Conservation (phyloP, 2,888 invertebrate genomes). For the Acanthacorydalis orientalis region DNA sequence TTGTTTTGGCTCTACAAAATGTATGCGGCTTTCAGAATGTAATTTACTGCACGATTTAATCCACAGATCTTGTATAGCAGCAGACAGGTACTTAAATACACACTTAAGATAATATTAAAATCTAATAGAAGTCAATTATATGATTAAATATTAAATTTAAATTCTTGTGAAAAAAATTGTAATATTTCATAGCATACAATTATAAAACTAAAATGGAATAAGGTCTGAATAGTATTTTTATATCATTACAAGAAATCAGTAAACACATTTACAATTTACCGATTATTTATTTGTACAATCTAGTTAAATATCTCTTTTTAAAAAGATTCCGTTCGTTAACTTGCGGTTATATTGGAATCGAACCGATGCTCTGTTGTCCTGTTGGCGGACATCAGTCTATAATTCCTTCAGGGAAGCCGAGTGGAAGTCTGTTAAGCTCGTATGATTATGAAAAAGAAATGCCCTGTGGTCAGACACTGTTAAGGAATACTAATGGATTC, state of each 20-base stretch:
- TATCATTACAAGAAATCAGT: background rate
- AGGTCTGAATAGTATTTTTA: no score
- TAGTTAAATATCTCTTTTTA: background rate
- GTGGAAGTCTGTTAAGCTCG: background rate
- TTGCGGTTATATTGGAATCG: slow-evolving; percentile 3
- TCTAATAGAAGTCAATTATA: no score
- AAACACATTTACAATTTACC: no score
- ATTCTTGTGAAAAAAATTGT: no score
- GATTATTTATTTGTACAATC: no score
- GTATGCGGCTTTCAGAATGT: slow-evolving; percentile 1
- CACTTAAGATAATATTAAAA: background rate
- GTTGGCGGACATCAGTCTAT: background rate
- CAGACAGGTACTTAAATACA: slow-evolving; percentile 1
- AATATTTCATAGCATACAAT: no score
- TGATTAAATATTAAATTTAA: no score
- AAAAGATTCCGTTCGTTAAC: slow-evolving; percentile 2
- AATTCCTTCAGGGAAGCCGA: background rate
- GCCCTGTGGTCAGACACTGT: background rate
- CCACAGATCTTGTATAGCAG: slow-evolving; percentile 1
- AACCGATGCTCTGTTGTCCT: slow-evolving; percentile 6
- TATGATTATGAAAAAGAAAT: background rate
- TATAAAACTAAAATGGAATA: background rate
- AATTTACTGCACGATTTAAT: background rate
- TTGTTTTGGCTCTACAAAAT: background rate
- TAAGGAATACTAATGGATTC: slow-evolving; percentile 20